Percentiles rank a stretch among this genome's conserved stretches.
These are phyloP conservation scores for Limnephilus rhombicus DNA, from an alignment of 2,888 invertebrate genomes.

Conservation along the genomic window DNA sequence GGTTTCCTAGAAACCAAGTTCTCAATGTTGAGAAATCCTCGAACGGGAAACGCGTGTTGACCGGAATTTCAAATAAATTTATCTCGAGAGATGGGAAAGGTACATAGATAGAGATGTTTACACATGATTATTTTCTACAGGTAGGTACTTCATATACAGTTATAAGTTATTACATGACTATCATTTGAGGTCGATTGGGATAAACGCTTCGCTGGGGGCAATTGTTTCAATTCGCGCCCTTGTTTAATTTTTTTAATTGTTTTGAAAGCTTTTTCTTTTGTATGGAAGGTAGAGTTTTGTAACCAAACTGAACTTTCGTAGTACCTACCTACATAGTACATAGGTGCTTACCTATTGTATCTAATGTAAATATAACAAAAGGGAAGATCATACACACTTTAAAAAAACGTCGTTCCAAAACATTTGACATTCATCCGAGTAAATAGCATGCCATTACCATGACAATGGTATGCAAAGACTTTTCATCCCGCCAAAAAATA, in stretches of 20 bases:
- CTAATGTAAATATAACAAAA: too few relatives aligned
- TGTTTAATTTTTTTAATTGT: neutral
- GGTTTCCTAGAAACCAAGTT: constrained; percentile 34
- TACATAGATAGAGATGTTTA: neutral
- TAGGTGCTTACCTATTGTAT: too few relatives aligned
- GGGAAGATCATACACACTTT: neutral
- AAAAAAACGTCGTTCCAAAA: neutral
- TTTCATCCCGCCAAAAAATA: too few relatives aligned
- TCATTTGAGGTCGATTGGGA: neutral
- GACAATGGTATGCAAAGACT: too few relatives aligned
- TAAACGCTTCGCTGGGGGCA: neutral
- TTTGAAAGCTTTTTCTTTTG: neutral
- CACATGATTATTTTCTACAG: neutral
- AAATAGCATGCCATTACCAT: too few relatives aligned
- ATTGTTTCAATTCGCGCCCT: neutral
- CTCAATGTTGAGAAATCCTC: constrained; percentile 24
- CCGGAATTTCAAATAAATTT: neutral
- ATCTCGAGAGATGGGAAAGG: neutral
- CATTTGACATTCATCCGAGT: neutral
- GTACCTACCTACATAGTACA: too few relatives aligned
- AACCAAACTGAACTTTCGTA: too few relatives aligned
- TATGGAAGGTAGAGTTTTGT: too few relatives aligned
- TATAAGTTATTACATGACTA: neutral
- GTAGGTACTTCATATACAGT: neutral
- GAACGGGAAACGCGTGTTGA: constrained; percentile 35